These are phyloP conservation scores for Columba livia DNA, from an alignment of 2,113 vertebrate species.

Conservation along the genomic window DNA sequence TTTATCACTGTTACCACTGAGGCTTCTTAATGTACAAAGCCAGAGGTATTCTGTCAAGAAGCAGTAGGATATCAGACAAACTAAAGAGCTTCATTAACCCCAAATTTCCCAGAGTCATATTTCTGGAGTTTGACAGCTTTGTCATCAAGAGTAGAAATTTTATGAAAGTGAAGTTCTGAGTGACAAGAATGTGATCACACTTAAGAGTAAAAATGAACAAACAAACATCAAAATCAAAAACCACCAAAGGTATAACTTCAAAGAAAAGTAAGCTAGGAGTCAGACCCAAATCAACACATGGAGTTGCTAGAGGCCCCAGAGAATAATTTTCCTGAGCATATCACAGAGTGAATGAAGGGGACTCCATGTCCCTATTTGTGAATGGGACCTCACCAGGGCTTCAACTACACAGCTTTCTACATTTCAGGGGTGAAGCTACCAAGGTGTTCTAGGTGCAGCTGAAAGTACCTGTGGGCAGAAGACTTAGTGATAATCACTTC, in stretches of 20 bases:
- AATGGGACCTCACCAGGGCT: neutral
- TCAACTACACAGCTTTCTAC: neutral
- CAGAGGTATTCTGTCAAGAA: conserved; percentile 1
- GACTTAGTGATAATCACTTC: neutral
- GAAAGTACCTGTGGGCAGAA: neutral
- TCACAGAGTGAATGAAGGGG: accelerated
- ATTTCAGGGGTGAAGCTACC: neutral
- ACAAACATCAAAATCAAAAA: neutral
- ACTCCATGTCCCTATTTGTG: neutral
- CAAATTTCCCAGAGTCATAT: neutral
- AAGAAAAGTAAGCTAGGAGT: conserved; percentile 38
- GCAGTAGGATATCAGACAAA: neutral
- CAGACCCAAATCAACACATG: conserved; percentile 21
- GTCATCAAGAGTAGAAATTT: neutral
- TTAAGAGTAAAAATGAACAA: neutral
- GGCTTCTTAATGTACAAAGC: neutral
- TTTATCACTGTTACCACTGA: neutral
- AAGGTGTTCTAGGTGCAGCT: neutral
- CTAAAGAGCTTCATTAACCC: conserved; percentile 16
- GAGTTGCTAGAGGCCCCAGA: neutral
- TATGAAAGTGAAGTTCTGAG: conserved; percentile 31
- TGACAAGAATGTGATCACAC: conserved; percentile 29
- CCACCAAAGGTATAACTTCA: conserved; percentile 41
- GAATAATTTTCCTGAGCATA: neutral
- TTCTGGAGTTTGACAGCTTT: conserved; percentile 21